A percentile compares a stretch with the other conserved stretches of the same genome.
These are phyloP conservation scores for Brachionus asplanchnoidis DNA, from an alignment of 1,140 invertebrate species.

Conservation along the genomic window DNA sequence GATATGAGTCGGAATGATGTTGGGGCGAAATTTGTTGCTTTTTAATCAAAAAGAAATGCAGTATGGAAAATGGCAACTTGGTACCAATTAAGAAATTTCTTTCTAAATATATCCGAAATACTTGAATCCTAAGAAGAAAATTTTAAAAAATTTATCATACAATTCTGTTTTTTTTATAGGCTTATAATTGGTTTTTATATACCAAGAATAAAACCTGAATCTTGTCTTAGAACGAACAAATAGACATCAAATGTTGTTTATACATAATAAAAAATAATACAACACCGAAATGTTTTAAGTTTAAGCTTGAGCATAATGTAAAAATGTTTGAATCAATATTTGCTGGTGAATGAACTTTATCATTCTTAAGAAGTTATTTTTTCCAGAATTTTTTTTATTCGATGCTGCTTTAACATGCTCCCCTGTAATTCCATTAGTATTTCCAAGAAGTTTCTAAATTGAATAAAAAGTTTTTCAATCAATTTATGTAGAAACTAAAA, in stretches of 20 bases:
- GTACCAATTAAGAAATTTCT: neutral
- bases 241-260: neutral
- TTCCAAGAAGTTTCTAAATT: neutral
- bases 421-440: neutral
- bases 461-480: neutral
- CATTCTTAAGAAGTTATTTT: neutral
- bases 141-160: neutral
- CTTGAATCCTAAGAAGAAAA: neutral
- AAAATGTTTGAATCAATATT: neutral
- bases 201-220: neutral
- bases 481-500: neutral
- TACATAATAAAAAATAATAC: neutral
- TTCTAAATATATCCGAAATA: neutral
- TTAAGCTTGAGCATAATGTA: neutral
- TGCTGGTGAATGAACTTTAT: neutral
- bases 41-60: neutral
- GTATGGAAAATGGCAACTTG: neutral
- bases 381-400: neutral
- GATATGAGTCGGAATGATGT: neutral
- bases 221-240: neutral
- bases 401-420: neutral
- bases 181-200: constrained; percentile 6
- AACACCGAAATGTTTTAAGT: neutral
- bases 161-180: neutral
- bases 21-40: neutral